Conservation (phyloP, 2,113 vertebrate species). For the Varanus komodoensis region DNA sequence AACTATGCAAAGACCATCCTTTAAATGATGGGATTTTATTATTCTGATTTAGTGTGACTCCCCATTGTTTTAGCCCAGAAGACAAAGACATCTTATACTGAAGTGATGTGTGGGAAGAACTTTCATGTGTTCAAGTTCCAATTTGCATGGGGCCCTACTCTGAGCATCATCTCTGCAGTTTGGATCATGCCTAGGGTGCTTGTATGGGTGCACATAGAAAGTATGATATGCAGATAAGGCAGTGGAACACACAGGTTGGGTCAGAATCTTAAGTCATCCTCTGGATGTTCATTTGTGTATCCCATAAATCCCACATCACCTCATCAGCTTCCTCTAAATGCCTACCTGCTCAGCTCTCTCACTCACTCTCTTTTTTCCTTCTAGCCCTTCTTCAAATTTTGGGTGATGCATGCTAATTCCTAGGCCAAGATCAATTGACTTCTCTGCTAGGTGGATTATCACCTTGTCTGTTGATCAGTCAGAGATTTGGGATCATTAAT, state of each 20-base stretch:
- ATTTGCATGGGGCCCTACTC: too few species aligned
- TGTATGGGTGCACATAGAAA: background rate
- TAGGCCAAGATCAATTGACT: background rate
- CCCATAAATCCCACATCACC: background rate
- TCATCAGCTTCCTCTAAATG: background rate
- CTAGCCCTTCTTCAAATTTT: background rate
- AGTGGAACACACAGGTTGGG: background rate
- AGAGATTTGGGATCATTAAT: conserved; percentile 26
- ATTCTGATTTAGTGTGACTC: too few species aligned
- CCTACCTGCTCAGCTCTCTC: background rate
- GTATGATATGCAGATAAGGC: background rate
- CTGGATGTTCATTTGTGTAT: background rate
- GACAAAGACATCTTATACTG: too few species aligned
- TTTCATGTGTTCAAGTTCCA: too few species aligned
- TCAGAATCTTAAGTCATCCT: background rate
- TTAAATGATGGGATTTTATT: too few species aligned
- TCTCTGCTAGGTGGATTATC: conserved; percentile 21
- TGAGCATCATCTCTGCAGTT: too few species aligned
- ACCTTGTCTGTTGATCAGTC: conserved; percentile 18
- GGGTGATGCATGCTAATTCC: background rate
- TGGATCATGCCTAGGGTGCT: too few species aligned
- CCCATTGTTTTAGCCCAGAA: too few species aligned
- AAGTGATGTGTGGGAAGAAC: too few species aligned
- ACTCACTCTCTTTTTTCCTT: background rate
- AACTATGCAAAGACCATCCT: too few species aligned